These are phyloP conservation scores for Vulpes ferrilata DNA, from an alignment of 2,113 vertebrate species.

Conservation along the genomic window DNA sequence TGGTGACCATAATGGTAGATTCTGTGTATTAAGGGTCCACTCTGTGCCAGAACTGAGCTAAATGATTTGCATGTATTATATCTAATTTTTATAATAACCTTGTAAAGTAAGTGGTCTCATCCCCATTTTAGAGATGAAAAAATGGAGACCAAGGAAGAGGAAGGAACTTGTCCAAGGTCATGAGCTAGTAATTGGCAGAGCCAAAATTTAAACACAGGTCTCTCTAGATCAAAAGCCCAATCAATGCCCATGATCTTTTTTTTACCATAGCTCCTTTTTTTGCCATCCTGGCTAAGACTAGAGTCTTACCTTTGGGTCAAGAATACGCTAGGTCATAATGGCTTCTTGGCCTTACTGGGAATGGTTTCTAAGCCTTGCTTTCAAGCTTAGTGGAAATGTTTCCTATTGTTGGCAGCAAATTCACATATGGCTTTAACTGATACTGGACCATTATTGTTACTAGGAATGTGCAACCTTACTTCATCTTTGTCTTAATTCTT, in stretches of 20 bases:
- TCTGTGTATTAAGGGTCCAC: neutral
- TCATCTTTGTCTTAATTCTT: neutral
- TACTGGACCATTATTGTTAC: neutral
- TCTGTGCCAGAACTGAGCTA: neutral
- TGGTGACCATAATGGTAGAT: neutral
- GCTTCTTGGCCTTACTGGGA: neutral
- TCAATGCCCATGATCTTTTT: neutral
- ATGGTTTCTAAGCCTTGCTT: neutral
- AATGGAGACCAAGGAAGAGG: neutral
- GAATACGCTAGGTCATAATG: neutral
- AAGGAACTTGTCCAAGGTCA: neutral
- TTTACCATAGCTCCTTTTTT: neutral
- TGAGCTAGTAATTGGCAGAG: neutral
- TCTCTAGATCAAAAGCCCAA: neutral
- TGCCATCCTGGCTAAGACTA: neutral
- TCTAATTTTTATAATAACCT: slow-evolving; percentile 6
- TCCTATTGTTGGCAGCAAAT: neutral
- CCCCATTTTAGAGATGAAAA: slow-evolving; percentile 33
- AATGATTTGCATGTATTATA: neutral
- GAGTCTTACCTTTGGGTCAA: neutral
- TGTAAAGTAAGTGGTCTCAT: neutral
- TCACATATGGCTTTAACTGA: neutral
- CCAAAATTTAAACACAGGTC: neutral
- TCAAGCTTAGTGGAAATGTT: neutral
- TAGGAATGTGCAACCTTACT: neutral